Evolutionary conservation across 2,888 invertebrate genomes (phyloP).

Genomic region (Hetaerina titia): DNA sequence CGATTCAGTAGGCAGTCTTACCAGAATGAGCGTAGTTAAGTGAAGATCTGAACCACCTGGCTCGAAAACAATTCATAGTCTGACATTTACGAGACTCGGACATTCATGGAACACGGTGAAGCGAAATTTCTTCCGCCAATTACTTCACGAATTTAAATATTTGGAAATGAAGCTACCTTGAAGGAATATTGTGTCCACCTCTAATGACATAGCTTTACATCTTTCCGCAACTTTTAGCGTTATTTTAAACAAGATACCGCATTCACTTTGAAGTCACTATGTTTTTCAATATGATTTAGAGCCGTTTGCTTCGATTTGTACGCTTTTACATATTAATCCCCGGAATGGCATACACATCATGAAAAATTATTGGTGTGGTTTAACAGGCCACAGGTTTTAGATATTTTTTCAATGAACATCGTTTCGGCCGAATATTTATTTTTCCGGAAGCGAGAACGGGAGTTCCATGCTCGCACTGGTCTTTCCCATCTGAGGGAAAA

Average conservation of each 20-base stretch:
- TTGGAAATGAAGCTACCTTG: not conserved
- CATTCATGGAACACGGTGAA: not conserved
- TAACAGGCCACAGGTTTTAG: not conserved
- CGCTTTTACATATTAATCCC: constrained; percentile 30
- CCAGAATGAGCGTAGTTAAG: too few species aligned
- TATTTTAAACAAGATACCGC: not conserved
- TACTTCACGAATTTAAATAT: not conserved
- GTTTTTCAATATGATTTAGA: constrained; percentile 19
- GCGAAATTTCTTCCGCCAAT: not conserved
- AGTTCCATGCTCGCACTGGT: not conserved
- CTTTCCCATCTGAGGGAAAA: not conserved
- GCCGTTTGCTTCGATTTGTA: constrained; percentile 28
- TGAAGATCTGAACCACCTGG: too few species aligned
- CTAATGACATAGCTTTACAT: not conserved
- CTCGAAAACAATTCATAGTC: too few species aligned
- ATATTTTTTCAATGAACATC: not conserved
- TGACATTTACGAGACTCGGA: not conserved
- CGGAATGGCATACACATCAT: not conserved
- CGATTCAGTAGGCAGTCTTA: too few species aligned
- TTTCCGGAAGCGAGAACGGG: not conserved
- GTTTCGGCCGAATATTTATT: constrained; percentile 38
- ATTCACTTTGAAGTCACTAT: constrained; percentile 27
- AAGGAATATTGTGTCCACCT: not conserved
- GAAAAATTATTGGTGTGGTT: not conserved
- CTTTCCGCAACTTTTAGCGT: not conserved